Evolutionary conservation across 2,113 vertebrate genomes (phyloP).

Genomic region (Taurulus bubalis): DNA sequence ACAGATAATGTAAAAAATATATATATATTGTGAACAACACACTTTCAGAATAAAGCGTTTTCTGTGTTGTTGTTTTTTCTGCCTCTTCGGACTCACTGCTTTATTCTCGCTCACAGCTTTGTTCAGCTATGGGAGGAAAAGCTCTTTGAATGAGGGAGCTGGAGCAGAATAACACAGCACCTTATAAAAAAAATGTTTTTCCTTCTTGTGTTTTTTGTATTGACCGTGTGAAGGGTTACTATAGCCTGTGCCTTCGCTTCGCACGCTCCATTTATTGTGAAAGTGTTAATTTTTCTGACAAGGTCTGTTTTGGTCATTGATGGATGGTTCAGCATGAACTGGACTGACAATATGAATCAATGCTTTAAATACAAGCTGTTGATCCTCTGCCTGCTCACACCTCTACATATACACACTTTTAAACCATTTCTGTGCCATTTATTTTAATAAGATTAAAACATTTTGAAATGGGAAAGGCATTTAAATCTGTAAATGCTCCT

Average conservation of each 20-base stretch:
- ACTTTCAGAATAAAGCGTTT: slow-evolving; percentile 24
- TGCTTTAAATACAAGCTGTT: slow-evolving; percentile 22
- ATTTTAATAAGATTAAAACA: slow-evolving; percentile 14
- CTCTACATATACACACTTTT: background rate
- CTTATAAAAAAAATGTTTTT: background rate
- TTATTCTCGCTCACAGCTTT: slow-evolving; percentile 17
- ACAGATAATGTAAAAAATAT: background rate
- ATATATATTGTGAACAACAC: background rate
- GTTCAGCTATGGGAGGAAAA: slow-evolving; percentile 8
- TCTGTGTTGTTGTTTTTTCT: background rate
- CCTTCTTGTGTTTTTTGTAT: background rate
- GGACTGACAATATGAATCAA: background rate
- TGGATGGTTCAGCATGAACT: background rate
- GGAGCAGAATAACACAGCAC: slow-evolving; percentile 12
- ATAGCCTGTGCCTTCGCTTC: background rate
- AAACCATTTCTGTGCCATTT: background rate
- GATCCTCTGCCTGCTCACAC: background rate
- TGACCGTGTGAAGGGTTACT: slow-evolving; percentile 1
- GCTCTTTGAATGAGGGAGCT: background rate
- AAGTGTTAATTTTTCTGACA: background rate
- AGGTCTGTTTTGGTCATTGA: background rate
- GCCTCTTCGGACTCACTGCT: background rate
- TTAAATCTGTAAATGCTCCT: slow-evolving; percentile 17
- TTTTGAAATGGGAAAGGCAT: slow-evolving; percentile 3
- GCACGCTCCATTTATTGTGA: background rate